Evolutionary conservation across 1,140 invertebrate genomes (phyloP), one percentile per base, ranked within the genome.

Genomic region (Trissolcus basalis): DNA sequence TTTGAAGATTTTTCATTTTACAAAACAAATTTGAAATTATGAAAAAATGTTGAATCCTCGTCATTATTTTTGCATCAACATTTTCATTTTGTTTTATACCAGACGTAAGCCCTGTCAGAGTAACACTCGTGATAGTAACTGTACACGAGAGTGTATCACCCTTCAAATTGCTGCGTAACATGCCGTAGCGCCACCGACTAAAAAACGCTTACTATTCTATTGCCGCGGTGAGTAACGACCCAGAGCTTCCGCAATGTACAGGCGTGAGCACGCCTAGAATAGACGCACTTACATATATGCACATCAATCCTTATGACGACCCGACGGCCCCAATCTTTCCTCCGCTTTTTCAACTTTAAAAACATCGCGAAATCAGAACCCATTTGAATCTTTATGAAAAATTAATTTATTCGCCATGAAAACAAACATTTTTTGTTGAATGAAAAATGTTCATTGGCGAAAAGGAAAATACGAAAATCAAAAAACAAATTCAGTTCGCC

Each of bases 171-270:
- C 73, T 61, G 65, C 73, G 61, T 76, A 76, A 76, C 63, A 65
- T 70, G 73, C 73, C 73, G 73, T 71, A 77, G 74, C 63, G 74
- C 74, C 68, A 68, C 58, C 14, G 67, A 67, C 67, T 71, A 77
- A 77, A 73, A 77, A 77, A 71, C 74, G 68, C 74, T 77, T 77
- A 71, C 73, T 77, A 77, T 77, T 77, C 73, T 77, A 77, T 71
- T 71, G 73, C 73, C 56, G 73, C 61, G 60, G 65, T 70, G 73
- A 77, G 73, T 77, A 77, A 77, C 73, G 73, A 77, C 55, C 67
- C 61, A 77, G 51, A 45, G 67, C 73, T 77, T 77, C 73, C 73
- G 73, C 73, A 70, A 71, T 77, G 51, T 77, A 76, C 55, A 49
- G 10, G 27, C 56, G 55, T 41, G 60, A 53, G 60, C 15, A 56